Evolutionary conservation across 64 coral and sea anemone genomes (phyloP).

Genomic region (Pocillopora verrucosa): DNA sequence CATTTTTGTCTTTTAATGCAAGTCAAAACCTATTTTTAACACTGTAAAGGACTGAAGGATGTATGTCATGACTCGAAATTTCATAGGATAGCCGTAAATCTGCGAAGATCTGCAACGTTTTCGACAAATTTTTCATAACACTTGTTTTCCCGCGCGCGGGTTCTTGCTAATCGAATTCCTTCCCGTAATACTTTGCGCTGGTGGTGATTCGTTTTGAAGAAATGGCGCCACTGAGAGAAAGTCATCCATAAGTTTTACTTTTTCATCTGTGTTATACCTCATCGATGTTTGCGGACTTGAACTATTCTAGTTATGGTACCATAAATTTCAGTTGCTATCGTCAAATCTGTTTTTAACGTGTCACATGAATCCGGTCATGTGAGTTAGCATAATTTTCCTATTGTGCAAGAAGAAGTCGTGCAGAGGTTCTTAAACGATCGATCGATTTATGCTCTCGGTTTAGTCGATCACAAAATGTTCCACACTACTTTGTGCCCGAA

Average conservation of each 20-base stretch:
- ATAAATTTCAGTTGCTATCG: background rate
- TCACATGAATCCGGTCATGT: background rate
- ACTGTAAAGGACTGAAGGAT: no score
- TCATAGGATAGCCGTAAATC: no score
- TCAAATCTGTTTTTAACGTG: background rate
- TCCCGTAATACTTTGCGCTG: background rate
- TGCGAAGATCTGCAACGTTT: no score
- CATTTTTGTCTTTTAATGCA: no score
- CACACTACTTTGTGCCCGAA: constrained; percentile 18
- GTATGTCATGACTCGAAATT: no score
- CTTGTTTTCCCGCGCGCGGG: background rate
- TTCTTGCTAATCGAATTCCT: background rate
- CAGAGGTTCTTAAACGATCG: background rate
- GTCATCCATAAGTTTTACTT: no score
- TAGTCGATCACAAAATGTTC: background rate
- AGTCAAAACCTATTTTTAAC: no score
- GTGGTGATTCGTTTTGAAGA: background rate
- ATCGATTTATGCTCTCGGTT: background rate
- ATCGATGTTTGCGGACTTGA: background rate
- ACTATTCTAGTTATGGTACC: background rate
- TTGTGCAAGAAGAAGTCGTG: background rate
- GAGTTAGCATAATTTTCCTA: background rate
- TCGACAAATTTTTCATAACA: background rate
- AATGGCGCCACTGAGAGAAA: background rate
- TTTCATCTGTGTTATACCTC: background rate